Conservation (phyloP, 2,888 invertebrate genomes). For the Dorcus hopei region DNA sequence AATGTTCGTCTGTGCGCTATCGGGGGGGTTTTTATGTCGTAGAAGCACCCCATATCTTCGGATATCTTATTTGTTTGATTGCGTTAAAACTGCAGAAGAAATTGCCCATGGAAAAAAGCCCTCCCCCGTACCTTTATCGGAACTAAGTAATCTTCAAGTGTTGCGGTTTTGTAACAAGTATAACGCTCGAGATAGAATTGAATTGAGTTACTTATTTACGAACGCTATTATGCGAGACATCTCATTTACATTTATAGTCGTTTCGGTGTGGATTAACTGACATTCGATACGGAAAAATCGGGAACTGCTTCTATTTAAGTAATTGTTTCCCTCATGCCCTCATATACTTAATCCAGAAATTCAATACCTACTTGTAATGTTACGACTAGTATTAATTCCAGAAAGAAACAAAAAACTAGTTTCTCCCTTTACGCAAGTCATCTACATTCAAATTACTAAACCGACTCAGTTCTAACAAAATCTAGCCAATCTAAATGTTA, state of each 20-base stretch:
- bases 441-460: conserved; percentile 1
- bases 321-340: conserved; percentile 12
- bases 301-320: conserved; percentile 1
- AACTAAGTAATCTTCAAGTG: conserved; percentile 28
- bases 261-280: conserved; percentile 17
- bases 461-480: neutral
- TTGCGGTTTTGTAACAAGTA: conserved; percentile 26
- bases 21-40: neutral
- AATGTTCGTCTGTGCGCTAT: neutral
- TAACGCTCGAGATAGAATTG: conserved; percentile 18
- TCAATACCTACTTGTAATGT: too few species aligned
- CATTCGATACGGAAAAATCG: neutral
- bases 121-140: conserved; percentile 25
- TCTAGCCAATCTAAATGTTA: conserved; percentile 2
- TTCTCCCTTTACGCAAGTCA: neutral
- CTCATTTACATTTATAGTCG: conserved; percentile 21
- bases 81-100: conserved; percentile 8
- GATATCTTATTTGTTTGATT: conserved; percentile 15
- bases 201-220: conserved; percentile 20
- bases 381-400: neutral
- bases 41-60: neutral
- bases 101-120: conserved; percentile 23
- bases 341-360: neutral
- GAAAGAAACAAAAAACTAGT: neutral
- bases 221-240: conserved; percentile 15